Conservation (phyloP, 1,140 invertebrate genomes). For the Pseudomyrmex concolor region DNA sequence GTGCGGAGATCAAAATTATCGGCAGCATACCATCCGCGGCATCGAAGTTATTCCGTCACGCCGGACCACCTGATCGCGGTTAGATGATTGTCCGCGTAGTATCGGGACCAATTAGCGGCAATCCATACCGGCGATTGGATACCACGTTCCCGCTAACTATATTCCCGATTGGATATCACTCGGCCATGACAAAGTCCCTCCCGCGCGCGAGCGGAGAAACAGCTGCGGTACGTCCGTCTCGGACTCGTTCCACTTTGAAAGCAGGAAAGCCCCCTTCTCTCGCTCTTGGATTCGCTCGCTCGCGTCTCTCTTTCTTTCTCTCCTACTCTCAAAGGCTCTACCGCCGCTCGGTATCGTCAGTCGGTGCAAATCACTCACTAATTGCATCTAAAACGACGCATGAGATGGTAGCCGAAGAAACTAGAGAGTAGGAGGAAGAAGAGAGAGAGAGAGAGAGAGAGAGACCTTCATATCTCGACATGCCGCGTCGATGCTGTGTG, state of each 20-base stretch:
- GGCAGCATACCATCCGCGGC: slow-evolving; percentile 14
- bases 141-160: slow-evolving; percentile 71
- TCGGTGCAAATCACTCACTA: slow-evolving; percentile 73
- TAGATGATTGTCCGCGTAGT: slow-evolving; percentile 62
- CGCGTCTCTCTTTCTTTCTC: slow-evolving; percentile 28
- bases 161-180: slow-evolving; percentile 74
- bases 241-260: slow-evolving; percentile 68
- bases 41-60: slow-evolving; percentile 42
- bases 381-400: slow-evolving; percentile 72
- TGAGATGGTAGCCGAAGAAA: neutral
- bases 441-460: no score
- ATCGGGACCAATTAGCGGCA: slow-evolving; percentile 74
- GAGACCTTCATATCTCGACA: slow-evolving; percentile 5
- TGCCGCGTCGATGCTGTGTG: neutral
- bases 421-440: slow-evolving; percentile 24
- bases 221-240: slow-evolving; percentile 61
- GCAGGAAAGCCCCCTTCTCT: slow-evolving; percentile 31
- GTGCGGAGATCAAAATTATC: neutral
- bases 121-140: slow-evolving; percentile 74
- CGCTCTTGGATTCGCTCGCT: slow-evolving; percentile 1
- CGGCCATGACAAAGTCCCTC: slow-evolving; percentile 77
- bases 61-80: slow-evolving; percentile 73
- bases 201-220: slow-evolving; percentile 67
- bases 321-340: neutral
- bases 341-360: slow-evolving; percentile 40